Percentiles rank a stretch among this genome's conserved stretches.
Conservation (phyloP, 1,140 invertebrate species). For the Procambarus virginalis region DNA sequence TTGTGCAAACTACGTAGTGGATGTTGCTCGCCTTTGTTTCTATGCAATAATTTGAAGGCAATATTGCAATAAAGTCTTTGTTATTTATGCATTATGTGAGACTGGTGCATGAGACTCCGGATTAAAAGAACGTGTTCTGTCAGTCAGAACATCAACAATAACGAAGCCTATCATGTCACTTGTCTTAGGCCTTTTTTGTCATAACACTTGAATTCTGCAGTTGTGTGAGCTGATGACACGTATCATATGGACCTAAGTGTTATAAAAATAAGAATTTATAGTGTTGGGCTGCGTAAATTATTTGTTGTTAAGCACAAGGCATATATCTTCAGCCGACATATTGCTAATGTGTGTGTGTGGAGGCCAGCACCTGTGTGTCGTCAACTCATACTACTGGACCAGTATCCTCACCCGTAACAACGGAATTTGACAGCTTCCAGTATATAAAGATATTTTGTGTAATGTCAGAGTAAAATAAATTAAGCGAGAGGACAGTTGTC, state of each 20-base stretch:
- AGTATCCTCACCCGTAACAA: background rate
- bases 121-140: background rate
- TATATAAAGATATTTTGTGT: conserved; percentile 11
- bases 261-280: background rate
- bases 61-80: background rate
- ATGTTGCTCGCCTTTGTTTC: background rate
- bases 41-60: conserved; percentile 7
- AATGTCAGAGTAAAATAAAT: background rate
- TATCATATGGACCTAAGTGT: background rate
- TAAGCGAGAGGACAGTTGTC: background rate
- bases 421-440: conserved; percentile 8
- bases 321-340: background rate
- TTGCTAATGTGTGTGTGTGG: background rate
- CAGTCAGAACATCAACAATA: background rate
- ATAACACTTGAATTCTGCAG: background rate
- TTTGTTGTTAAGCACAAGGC: background rate
- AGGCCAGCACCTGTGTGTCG: background rate
- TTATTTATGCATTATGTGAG: background rate
- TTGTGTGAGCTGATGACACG: background rate
- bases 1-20: background rate
- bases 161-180: background rate
- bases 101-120: background rate
- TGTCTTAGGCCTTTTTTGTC: background rate
- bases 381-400: background rate
- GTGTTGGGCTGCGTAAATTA: background rate